phyloP scores from a whole-genome alignment of 2,113 vertebrate genomes.

The Cynocephalus volans region DNA sequence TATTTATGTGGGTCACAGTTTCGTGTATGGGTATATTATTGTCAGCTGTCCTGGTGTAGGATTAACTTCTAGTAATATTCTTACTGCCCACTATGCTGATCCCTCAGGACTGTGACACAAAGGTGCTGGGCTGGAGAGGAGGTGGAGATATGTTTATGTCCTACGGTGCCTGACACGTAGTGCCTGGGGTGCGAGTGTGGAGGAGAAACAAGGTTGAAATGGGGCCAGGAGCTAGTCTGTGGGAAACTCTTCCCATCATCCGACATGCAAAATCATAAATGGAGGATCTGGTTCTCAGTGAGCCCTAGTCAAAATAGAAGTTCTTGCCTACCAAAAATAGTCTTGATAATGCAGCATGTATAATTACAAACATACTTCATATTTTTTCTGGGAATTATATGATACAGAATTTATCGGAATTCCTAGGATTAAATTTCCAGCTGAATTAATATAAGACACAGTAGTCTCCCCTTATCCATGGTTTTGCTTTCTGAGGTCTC shows the following conservation, averaged over 20 bases:
- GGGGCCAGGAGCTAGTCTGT: background rate
- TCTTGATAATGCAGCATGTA: background rate
- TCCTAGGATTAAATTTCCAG: background rate
- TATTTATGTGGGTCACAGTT: background rate
- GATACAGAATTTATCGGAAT: background rate
- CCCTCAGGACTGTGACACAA: background rate
- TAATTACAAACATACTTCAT: background rate
- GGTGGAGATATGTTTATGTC: background rate
- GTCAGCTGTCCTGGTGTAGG: background rate
- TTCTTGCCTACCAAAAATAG: background rate
- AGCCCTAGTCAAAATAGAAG: background rate
- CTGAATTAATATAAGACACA: background rate
- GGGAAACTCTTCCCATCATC: background rate
- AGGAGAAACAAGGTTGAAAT: background rate
- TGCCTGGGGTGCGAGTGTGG: background rate
- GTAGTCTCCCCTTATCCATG: no score
- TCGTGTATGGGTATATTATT: background rate
- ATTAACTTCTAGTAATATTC: background rate
- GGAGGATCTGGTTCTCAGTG: background rate
- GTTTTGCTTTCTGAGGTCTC: no score
- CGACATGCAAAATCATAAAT: background rate
- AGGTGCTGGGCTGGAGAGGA: background rate
- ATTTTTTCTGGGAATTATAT: background rate
- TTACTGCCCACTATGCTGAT: accelerated
- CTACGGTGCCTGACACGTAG: background rate